These are phyloP conservation scores for Phyllostomus hastatus DNA, from an alignment of 2,113 vertebrate genomes.

Conservation along the genomic window DNA sequence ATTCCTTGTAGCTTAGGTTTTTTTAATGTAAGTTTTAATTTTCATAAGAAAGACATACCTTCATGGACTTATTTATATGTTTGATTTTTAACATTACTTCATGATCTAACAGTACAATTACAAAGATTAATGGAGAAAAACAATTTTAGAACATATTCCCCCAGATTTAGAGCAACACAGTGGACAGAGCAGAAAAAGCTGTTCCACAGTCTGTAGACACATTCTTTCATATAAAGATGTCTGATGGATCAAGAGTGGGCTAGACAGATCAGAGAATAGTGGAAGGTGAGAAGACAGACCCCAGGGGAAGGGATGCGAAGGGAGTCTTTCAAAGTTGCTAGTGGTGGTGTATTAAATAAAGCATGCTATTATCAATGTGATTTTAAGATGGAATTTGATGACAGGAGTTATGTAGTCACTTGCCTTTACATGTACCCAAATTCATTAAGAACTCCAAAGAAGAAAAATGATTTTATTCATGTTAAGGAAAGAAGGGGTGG, in stretches of 20 bases:
- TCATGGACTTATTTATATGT: background rate
- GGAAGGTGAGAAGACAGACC: background rate
- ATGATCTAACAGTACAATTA: constrained; percentile 54
- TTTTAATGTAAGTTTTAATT: background rate
- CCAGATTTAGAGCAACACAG: constrained; percentile 45
- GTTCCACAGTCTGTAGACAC: constrained; percentile 37
- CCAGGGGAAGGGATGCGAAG: background rate
- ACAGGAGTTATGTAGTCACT: background rate
- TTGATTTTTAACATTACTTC: background rate
- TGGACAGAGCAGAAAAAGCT: constrained; percentile 50
- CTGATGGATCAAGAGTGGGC: constrained; percentile 14
- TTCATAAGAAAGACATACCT: constrained; percentile 35
- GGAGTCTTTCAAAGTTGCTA: background rate
- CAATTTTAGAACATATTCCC: constrained; percentile 55
- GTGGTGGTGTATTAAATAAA: background rate
- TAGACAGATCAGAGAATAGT: background rate
- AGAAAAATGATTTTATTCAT: constrained; percentile 36
- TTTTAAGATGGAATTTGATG: constrained; percentile 32
- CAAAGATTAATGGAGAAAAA: constrained; percentile 57
- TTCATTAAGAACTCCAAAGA: background rate
- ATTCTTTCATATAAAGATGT: constrained; percentile 21
- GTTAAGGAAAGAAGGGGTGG: background rate
- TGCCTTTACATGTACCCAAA: constrained; percentile 3
- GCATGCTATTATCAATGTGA: background rate
- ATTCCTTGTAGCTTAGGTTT: constrained; percentile 16